Conservation (phyloP, 2,113 vertebrate species). For the Pyxicephalus adspersus region DNA sequence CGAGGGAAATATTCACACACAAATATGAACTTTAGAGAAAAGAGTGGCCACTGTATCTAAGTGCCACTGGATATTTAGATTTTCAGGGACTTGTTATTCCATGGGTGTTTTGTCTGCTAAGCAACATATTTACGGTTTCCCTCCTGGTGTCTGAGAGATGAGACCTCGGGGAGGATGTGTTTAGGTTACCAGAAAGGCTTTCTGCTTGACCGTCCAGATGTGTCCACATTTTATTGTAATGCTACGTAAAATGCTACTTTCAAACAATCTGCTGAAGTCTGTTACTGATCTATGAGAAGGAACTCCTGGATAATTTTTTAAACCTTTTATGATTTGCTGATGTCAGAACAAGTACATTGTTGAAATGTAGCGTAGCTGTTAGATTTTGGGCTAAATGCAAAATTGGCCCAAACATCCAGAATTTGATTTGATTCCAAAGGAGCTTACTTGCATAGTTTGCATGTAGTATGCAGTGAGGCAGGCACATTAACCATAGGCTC, state of each 20-base stretch:
- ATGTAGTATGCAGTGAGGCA: too few relatives aligned
- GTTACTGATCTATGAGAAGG: too few relatives aligned
- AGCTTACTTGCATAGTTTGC: too few relatives aligned
- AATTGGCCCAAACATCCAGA: too few relatives aligned
- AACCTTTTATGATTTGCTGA: too few relatives aligned
- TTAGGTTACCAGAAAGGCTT: slow-evolving; percentile 27
- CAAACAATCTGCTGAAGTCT: background rate
- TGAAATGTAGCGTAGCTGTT: too few relatives aligned
- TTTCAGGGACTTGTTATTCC: background rate
- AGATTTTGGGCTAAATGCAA: too few relatives aligned
- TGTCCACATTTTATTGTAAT: background rate
- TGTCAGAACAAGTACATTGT: too few relatives aligned
- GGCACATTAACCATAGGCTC: too few relatives aligned
- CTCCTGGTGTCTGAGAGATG: slow-evolving; percentile 1
- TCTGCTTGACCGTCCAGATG: slow-evolving; percentile 30
- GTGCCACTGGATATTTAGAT: slow-evolving; percentile 17
- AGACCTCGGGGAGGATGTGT: slow-evolving; percentile 14
- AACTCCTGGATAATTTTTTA: too few relatives aligned
- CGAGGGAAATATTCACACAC: background rate
- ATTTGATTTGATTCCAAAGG: too few relatives aligned
- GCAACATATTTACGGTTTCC: slow-evolving; percentile 29
- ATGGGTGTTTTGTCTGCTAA: slow-evolving; percentile 29
- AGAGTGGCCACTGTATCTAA: background rate
- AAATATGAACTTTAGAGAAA: background rate
- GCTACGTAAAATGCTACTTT: background rate